These are phyloP conservation scores for Zygogramma bicolorata DNA, from an alignment of 2,888 invertebrate genomes.

Conservation along the genomic window DNA sequence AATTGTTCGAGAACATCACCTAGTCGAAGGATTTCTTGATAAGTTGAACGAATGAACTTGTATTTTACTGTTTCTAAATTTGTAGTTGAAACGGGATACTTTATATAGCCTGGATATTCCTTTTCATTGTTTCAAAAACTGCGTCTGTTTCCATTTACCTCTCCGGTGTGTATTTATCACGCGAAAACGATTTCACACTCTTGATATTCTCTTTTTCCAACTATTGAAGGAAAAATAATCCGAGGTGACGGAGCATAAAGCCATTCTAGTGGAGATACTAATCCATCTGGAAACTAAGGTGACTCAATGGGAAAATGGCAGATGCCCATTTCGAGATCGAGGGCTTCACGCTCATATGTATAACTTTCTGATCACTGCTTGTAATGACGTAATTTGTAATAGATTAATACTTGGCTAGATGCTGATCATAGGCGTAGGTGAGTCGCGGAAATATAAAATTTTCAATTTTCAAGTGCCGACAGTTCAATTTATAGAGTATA, in stretches of 20 bases:
- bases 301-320: slow-evolving; percentile 61
- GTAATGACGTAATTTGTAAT: slow-evolving; percentile 66
- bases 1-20: too few species aligned
- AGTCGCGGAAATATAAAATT: neutral
- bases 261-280: slow-evolving; percentile 52
- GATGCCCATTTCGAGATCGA: slow-evolving; percentile 43
- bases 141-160: too few species aligned
- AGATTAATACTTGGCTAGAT: slow-evolving; percentile 61
- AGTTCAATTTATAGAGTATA: too few species aligned
- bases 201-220: neutral
- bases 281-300: slow-evolving; percentile 47
- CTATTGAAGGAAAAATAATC: slow-evolving; percentile 11
- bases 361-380: slow-evolving; percentile 66
- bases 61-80: too few species aligned
- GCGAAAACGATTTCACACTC: neutral
- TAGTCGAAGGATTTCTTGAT: too few species aligned
- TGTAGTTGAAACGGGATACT: too few species aligned
- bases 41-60: too few species aligned
- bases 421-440: slow-evolving; percentile 18
- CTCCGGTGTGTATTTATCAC: too few species aligned
- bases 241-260: slow-evolving; percentile 59
- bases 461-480: too few species aligned
- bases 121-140: too few species aligned
- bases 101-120: too few species aligned
- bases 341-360: slow-evolving; percentile 51